Percentiles rank a stretch among this genome's conserved stretches.
Evolutionary conservation across 2,888 invertebrate genomes (phyloP).

Genomic region (Mechanitis messenoides): DNA sequence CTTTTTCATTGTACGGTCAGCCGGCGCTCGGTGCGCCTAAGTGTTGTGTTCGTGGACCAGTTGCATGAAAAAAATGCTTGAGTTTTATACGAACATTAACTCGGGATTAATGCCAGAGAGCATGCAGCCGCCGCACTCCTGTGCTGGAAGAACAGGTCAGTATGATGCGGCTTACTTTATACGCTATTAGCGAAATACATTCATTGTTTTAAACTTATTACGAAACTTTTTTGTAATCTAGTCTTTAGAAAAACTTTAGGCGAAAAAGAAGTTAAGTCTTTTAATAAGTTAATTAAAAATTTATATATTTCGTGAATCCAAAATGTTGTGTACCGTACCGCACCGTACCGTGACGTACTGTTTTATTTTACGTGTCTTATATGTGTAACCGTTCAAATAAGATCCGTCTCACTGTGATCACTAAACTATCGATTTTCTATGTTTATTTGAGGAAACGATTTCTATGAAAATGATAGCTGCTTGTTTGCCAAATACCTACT

Average conservation of each 20-base stretch:
- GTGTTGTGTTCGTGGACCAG: conserved; percentile 36
- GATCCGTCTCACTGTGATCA: not conserved
- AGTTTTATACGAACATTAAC: conserved; percentile 81
- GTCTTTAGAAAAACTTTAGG: too few relatives aligned
- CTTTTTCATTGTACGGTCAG: conserved; percentile 48
- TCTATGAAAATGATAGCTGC: too few relatives aligned
- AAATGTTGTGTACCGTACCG: too few relatives aligned
- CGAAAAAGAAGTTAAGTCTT: too few relatives aligned
- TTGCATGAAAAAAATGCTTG: conserved; percentile 77
- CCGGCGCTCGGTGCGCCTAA: conserved; percentile 43
- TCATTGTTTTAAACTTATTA: not conserved
- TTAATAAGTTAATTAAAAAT: too few relatives aligned
- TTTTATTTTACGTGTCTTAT: too few relatives aligned
- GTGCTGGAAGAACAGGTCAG: conserved; percentile 81
- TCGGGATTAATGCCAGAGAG: conserved; percentile 77
- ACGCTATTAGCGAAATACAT: conserved; percentile 25
- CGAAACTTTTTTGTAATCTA: too few relatives aligned
- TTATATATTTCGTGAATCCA: too few relatives aligned
- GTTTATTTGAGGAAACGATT: too few relatives aligned
- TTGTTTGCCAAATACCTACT: too few relatives aligned
- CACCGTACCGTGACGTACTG: too few relatives aligned
- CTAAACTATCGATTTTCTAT: not conserved
- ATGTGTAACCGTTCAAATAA: too few relatives aligned
- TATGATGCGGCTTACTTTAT: conserved; percentile 14
- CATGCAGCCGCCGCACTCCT: conserved; percentile 76